Conservation (phyloP, 2,113 vertebrate genomes). For the Sinocyclocheilus rhinocerous region DNA sequence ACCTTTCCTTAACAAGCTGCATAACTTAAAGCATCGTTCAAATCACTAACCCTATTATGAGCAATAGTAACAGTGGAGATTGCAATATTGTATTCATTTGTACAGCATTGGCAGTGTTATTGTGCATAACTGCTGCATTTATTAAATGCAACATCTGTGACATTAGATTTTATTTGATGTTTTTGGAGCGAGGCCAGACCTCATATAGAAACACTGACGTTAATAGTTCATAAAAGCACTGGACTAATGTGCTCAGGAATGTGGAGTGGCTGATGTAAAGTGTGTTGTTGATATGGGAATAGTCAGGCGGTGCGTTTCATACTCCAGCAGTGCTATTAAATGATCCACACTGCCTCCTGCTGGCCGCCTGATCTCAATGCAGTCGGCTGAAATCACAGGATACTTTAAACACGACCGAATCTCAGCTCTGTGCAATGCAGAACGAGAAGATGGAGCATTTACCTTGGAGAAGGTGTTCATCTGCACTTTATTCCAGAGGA, state of each 20-base stretch:
- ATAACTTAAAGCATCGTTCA: too few relatives aligned
- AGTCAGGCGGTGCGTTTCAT: background rate
- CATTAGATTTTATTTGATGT: background rate
- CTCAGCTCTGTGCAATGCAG: too few relatives aligned
- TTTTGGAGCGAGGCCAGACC: background rate
- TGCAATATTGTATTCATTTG: background rate
- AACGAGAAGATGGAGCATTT: background rate
- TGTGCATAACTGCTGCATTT: background rate
- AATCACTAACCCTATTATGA: background rate
- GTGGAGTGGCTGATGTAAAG: background rate
- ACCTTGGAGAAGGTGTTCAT: slow-evolving; percentile 94
- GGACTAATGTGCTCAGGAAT: background rate
- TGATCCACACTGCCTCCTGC: slow-evolving; percentile 34
- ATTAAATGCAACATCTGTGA: background rate
- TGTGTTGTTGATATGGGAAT: background rate
- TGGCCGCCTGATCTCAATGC: background rate
- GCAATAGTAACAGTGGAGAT: background rate
- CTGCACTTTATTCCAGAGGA: slow-evolving; percentile 91
- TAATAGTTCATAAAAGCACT: too few relatives aligned
- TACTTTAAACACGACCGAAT: too few relatives aligned
- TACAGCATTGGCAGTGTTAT: background rate
- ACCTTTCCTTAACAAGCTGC: background rate
- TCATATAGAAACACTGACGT: background rate
- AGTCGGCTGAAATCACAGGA: too few relatives aligned
- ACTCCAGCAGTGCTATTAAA: background rate